These are phyloP conservation scores for Microcaecilia unicolor DNA, from an alignment of 2,797 vertebrate species.

Conservation along the genomic window DNA sequence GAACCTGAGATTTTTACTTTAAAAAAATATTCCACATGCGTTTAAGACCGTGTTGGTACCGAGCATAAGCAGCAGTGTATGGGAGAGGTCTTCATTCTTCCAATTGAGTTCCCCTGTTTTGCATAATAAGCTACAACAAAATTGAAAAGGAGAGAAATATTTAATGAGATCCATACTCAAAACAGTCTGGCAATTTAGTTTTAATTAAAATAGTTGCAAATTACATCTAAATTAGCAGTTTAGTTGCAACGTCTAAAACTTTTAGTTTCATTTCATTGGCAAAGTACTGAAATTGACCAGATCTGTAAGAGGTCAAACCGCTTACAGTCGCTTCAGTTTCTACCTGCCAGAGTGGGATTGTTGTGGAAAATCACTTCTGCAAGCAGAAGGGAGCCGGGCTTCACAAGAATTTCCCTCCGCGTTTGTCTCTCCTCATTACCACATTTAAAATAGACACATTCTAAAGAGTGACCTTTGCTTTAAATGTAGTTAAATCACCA, in stretches of 20 bases:
- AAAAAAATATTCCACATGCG: too few species aligned
- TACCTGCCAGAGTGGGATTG: too few species aligned
- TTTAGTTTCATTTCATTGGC: background rate
- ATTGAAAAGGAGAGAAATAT: background rate
- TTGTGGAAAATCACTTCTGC: too few species aligned
- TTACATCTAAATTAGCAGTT: background rate
- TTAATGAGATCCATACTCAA: background rate
- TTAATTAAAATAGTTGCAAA: background rate
- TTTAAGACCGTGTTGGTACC: too few species aligned
- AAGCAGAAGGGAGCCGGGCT: background rate
- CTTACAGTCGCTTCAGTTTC: constrained; percentile 1
- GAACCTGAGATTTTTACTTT: too few species aligned
- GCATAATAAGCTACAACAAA: background rate
- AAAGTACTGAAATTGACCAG: background rate
- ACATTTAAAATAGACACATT: background rate
- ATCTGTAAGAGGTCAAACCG: background rate
- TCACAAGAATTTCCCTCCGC: background rate
- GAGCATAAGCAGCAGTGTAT: background rate
- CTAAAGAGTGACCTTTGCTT: background rate
- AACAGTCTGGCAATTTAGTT: background rate
- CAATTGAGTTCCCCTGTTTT: background rate
- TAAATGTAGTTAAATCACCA: background rate
- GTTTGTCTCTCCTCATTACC: background rate
- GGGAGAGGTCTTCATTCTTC: background rate
- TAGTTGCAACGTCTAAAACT: background rate